Base-by-base conservation (phyloP, 1,140 invertebrate genomes). In the Drosophila sp. region DNA sequence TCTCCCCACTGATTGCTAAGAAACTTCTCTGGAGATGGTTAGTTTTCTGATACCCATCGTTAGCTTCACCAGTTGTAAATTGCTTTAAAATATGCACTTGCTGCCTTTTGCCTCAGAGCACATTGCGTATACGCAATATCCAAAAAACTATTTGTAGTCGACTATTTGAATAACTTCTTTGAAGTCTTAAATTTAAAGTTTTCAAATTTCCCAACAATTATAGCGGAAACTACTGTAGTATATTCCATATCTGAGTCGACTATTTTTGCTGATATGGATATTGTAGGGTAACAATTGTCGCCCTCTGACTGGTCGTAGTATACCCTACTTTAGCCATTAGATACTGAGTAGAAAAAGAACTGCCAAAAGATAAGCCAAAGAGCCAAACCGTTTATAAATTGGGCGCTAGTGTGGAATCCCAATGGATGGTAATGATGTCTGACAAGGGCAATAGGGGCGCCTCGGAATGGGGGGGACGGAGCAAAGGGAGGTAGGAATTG, bases 341-440 rank as follows among this genome's bases (percentile, higher is more conserved):
- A 6, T 25, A 35, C 23, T n/a, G 50, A 25, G 8, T 44, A 38
- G n/a, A 35, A 63, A 40, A 58, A 63, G 41, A 56, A 47, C 55
- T 78, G 70, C 68, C 61, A 64, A 32, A 50, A 85, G 81, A 83
- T 80, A 84, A 85, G 73, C 74, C 66, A 70, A 76, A 80, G 50
- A 85, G 73, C 66, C 77, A 85, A 84, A 84, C 80, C 44, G 80
- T 81, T 85, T 80, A 77, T 85, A 84, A 84, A 84, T 84, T 84
- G 80, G 81, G 79, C 72, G 81, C 81, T 76, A 80, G 81, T 85
- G 66, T 77, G 81, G 78, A 72, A 77, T 80, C 80, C 66, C 78
- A 80, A 74, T 80, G 81, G 66, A 74, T 80, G 81, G 66, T 72
- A 84, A 85, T 80, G 75, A 85, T 77, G 78, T 54, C 71, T 72